These are phyloP conservation scores for Melanerpes aurifrons DNA, from an alignment of 2,113 vertebrate species.

Conservation along the genomic window DNA sequence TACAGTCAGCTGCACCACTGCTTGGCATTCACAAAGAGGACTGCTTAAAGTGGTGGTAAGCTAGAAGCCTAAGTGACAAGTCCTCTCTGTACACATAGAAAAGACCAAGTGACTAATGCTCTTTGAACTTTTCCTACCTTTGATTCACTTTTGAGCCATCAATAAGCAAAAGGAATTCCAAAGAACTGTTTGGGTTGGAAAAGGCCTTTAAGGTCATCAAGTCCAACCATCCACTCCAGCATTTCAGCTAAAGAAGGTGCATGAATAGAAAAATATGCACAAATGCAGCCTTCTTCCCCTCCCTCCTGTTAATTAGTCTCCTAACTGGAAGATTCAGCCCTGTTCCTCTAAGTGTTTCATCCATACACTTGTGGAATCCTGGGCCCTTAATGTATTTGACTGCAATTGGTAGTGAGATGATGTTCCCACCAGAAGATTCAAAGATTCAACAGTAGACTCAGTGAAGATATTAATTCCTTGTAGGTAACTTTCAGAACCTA, in stretches of 20 bases:
- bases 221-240: too few relatives aligned
- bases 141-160: background rate
- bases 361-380: background rate
- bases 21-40: background rate
- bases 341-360: background rate
- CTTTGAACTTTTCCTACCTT: background rate
- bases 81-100: accelerated
- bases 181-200: too few relatives aligned
- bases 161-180: background rate
- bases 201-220: too few relatives aligned
- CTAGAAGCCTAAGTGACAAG: background rate
- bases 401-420: background rate
- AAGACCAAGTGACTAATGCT: background rate
- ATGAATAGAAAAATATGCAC: background rate
- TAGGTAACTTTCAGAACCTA: background rate
- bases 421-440: background rate
- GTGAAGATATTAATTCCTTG: background rate
- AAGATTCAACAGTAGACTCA: background rate
- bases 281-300: background rate
- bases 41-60: background rate
- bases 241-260: accelerated
- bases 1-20: background rate
- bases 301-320: background rate
- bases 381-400: background rate
- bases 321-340: accelerated